These are phyloP conservation scores for Desmodus rotundus DNA, from an alignment of 2,113 vertebrate genomes.

Conservation along the genomic window DNA sequence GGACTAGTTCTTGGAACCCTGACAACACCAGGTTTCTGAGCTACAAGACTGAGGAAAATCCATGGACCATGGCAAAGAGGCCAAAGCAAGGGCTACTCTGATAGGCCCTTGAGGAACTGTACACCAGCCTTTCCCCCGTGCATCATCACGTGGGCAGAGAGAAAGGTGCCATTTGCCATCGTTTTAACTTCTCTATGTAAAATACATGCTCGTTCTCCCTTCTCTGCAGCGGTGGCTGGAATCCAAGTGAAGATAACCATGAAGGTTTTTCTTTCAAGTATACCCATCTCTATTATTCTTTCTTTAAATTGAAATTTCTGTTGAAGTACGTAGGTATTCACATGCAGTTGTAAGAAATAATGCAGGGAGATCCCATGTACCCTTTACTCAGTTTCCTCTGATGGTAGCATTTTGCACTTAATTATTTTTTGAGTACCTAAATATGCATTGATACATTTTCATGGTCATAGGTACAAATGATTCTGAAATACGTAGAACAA, in stretches of 20 bases:
- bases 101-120: background rate
- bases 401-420: background rate
- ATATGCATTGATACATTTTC: background rate
- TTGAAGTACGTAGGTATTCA: background rate
- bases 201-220: background rate
- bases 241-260: background rate
- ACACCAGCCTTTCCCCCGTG: background rate
- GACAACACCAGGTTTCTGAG: background rate
- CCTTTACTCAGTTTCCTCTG: background rate
- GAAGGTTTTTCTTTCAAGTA: background rate
- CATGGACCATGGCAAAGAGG: background rate
- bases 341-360: background rate
- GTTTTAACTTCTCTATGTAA: background rate
- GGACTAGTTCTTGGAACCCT: background rate
- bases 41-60: background rate
- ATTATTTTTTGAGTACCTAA: background rate
- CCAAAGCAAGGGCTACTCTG: background rate
- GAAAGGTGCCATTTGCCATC: background rate
- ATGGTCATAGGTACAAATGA: background rate
- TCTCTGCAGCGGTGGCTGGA: background rate
- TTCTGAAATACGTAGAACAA: background rate
- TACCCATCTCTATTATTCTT: background rate
- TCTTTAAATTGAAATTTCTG: background rate
- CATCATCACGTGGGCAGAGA: fast-evolving
- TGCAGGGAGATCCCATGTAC: background rate